Percentiles rank a stretch among this genome's conserved stretches.
phyloP scores from a whole-genome alignment of 2,888 invertebrate species.

The Ormyrus labotus region DNA sequence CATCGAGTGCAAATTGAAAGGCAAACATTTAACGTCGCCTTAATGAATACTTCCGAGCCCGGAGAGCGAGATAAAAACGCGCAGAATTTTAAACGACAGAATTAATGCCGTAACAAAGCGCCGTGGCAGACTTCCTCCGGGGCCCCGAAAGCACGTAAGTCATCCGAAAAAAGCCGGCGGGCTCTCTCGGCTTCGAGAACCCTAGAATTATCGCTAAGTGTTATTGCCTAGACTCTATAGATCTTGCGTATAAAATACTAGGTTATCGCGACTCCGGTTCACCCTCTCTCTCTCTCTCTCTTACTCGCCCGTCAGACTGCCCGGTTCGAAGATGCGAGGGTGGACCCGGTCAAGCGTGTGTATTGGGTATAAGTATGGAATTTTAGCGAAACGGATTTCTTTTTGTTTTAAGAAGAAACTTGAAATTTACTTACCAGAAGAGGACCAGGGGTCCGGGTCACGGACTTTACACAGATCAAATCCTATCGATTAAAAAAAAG shows the following conservation, averaged over 20 bases:
- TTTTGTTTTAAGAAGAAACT: background rate
- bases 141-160: constrained; percentile 66
- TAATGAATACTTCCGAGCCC: background rate
- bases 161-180: constrained; percentile 69
- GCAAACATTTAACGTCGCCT: constrained; percentile 20
- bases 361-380: background rate
- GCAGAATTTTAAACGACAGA: constrained; percentile 38
- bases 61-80: background rate
- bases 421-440: no score
- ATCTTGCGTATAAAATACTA: constrained; percentile 75
- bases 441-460: no score
- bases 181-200: constrained; percentile 63
- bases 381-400: constrained; percentile 7
- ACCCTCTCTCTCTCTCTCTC: constrained; percentile 35
- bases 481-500: no score
- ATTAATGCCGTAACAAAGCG: constrained; percentile 21
- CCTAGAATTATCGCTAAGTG: constrained; percentile 75
- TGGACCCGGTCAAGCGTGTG: constrained; percentile 60
- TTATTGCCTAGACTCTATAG: constrained; percentile 75
- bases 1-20: constrained; percentile 10
- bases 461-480: no score
- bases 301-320: constrained; percentile 46
- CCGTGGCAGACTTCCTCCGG: background rate
- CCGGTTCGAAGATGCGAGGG: constrained; percentile 67
- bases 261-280: constrained; percentile 66